Evolutionary conservation across 2,113 vertebrate species (phyloP).

Genomic region (Gymnogyps californianus): DNA sequence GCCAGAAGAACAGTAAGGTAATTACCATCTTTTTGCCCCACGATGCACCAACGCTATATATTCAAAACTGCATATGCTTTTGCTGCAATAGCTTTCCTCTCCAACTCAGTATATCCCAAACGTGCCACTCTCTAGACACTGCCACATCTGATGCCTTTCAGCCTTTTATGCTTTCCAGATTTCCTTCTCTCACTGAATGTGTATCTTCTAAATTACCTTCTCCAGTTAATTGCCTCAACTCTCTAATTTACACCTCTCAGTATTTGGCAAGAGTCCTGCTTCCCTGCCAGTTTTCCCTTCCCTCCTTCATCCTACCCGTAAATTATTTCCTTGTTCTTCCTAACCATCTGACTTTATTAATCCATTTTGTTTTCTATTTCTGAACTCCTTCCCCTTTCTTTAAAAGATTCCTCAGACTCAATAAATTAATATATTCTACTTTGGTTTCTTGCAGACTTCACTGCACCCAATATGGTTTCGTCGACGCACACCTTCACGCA

Average conservation of each 20-base stretch:
- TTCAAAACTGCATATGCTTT: not conserved
- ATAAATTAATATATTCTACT: not conserved
- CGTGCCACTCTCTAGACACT: not conserved
- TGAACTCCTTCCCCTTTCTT: not conserved
- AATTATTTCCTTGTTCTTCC: not conserved
- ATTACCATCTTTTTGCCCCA: not conserved
- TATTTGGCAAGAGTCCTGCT: not conserved
- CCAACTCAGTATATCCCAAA: not conserved
- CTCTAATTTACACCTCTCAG: not conserved
- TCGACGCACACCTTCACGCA: fast-evolving
- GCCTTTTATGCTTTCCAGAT: conserved; percentile 14
- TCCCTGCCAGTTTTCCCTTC: not conserved
- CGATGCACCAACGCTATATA: fast-evolving
- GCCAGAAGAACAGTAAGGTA: not conserved
- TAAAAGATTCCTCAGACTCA: not conserved
- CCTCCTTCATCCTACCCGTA: not conserved
- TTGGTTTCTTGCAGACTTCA: not conserved
- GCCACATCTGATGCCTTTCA: not conserved
- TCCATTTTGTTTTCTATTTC: not conserved
- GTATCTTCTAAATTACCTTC: conserved; percentile 12
- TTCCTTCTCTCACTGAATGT: not conserved
- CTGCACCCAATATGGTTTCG: not conserved
- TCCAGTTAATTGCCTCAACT: not conserved
- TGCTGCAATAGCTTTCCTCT: not conserved
- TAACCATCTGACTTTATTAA: not conserved